These are phyloP conservation scores for Strix uralensis DNA, from an alignment of 2,113 vertebrate species.

Conservation along the genomic window DNA sequence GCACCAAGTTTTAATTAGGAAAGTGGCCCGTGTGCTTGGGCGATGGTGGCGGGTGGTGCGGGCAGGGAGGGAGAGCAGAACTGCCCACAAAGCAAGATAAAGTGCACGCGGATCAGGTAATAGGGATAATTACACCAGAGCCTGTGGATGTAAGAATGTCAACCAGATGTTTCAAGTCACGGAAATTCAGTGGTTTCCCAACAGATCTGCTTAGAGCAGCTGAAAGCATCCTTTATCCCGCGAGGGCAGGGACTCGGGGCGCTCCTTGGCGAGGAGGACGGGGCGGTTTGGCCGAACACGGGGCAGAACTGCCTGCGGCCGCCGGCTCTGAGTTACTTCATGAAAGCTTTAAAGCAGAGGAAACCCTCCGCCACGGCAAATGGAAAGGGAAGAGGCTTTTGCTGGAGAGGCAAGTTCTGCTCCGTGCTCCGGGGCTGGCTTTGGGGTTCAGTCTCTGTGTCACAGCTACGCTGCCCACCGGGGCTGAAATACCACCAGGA, in stretches of 20 bases:
- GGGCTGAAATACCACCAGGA: not conserved
- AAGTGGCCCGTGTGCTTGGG: not conserved
- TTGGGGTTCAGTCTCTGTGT: too few species aligned
- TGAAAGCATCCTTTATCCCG: not conserved
- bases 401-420: too few species aligned
- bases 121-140: not conserved
- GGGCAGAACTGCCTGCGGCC: not conserved
- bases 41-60: not conserved
- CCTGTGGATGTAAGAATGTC: not conserved
- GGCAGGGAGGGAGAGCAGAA: not conserved
- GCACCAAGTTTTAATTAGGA: not conserved
- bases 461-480: not conserved
- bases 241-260: not conserved
- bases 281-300: rapidly evolving
- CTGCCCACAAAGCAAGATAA: not conserved
- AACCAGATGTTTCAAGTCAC: not conserved
- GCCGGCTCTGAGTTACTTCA: rapidly evolving
- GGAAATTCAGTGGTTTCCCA: not conserved
- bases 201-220: not conserved
- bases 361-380: rapidly evolving
- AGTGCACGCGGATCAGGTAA: not conserved
- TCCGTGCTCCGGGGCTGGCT: not conserved
- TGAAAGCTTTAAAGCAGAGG: not conserved
- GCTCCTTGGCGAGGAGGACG: rapidly evolving
- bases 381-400: not conserved